Evolutionary conservation across 2,797 vertebrate species (phyloP).

Genomic region (Microchirus variegatus): DNA sequence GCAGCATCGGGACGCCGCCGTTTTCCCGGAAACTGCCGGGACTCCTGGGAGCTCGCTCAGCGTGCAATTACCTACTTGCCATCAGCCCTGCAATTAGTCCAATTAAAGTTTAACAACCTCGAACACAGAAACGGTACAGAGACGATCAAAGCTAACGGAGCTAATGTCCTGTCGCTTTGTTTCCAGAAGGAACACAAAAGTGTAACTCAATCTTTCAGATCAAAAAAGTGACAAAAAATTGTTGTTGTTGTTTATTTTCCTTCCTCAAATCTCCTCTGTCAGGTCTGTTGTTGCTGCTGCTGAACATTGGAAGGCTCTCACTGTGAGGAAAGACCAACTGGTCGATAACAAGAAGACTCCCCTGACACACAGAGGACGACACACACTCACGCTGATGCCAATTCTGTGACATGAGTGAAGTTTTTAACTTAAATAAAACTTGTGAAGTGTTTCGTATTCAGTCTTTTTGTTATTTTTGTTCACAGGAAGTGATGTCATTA

Average conservation of each 20-base stretch:
- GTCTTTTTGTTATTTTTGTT: too few relatives aligned
- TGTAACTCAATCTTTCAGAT: too few relatives aligned
- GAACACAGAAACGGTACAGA: background rate
- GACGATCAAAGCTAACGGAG: background rate
- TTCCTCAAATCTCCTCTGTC: background rate
- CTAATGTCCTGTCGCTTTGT: background rate
- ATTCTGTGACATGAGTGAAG: background rate
- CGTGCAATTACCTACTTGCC: slow-evolving; percentile 6
- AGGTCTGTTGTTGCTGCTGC: background rate
- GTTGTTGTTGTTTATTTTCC: too few relatives aligned
- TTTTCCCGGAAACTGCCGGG: slow-evolving; percentile 37
- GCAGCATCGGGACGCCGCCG: slow-evolving; percentile 20
- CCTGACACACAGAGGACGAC: slow-evolving; percentile 5
- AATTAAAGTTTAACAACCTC: slow-evolving; percentile 27
- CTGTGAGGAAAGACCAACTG: slow-evolving; percentile 3
- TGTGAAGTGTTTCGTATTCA: background rate
- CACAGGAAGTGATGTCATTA: too few relatives aligned
- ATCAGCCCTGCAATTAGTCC: slow-evolving; percentile 32
- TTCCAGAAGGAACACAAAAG: background rate
- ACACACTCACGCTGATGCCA: background rate
- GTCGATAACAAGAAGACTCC: slow-evolving; percentile 38
- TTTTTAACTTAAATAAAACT: too few relatives aligned
- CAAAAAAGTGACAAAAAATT: too few relatives aligned
- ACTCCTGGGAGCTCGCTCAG: slow-evolving; percentile 47
- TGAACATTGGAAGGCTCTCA: slow-evolving; percentile 17